A percentile compares a stretch with the other conserved stretches of the same genome.
These are phyloP conservation scores for Acanthiza pusilla DNA, from an alignment of 2,797 vertebrate genomes.

Conservation along the genomic window DNA sequence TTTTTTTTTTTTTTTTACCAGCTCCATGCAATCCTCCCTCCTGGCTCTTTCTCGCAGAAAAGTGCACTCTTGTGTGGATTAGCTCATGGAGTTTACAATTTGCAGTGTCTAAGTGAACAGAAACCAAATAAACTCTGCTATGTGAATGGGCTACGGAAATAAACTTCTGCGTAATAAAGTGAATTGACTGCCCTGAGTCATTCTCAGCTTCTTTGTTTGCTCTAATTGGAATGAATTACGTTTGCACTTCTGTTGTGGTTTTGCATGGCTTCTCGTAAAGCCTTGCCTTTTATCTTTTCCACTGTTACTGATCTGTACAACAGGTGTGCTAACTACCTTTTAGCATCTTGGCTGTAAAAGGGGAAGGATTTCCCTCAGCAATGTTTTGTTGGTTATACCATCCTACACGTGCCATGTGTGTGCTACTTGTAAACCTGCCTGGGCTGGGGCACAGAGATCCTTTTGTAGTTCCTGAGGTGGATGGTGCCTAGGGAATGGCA, in stretches of 20 bases:
- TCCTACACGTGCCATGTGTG: accelerated
- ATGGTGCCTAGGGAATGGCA: not conserved
- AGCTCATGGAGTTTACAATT: not conserved
- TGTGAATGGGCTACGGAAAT: not conserved
- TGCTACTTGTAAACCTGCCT: not conserved
- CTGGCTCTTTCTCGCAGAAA: not conserved
- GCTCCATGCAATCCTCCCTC: conserved; percentile 76
- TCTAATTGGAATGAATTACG: not conserved
- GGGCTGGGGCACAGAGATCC: not conserved
- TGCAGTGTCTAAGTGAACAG: not conserved
- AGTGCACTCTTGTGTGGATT: not conserved
- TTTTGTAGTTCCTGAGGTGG: not conserved
- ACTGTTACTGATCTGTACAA: not conserved
- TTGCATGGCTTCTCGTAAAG: not conserved
- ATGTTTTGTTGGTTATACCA: not conserved
- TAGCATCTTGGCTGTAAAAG: not conserved
- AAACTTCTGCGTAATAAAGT: not conserved
- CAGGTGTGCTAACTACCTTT: not conserved
- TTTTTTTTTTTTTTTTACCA: conserved; percentile 39
- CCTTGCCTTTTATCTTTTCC: not conserved
- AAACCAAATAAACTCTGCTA: not conserved
- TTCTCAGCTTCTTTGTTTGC: not conserved
- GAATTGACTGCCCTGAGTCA: not conserved
- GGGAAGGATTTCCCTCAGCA: not conserved
- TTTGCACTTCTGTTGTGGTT: not conserved